phyloP scores from a whole-genome alignment of 2,113 vertebrate species.

The Phalacrocorax brasilianus region DNA sequence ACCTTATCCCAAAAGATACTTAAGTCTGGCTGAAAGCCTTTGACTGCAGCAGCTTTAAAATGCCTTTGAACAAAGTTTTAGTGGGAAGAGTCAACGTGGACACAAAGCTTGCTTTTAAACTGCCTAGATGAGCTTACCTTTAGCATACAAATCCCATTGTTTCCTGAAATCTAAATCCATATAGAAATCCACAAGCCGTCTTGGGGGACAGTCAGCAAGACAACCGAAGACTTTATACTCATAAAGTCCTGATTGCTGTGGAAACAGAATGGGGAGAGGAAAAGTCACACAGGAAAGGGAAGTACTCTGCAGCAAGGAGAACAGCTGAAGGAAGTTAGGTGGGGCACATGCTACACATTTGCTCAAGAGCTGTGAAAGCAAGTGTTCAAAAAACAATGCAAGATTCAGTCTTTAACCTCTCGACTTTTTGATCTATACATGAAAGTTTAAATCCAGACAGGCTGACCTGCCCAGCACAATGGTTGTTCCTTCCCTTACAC shows the following conservation, averaged over 20 bases:
- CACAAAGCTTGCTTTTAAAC: neutral
- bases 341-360: constrained; percentile 27
- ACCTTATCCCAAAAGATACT: neutral
- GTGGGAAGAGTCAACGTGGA: neutral
- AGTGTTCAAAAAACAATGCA: constrained; percentile 41
- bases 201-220: constrained; percentile 74
- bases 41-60: neutral
- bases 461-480: constrained; percentile 9
- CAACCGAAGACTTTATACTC: constrained; percentile 88
- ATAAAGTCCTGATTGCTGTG: constrained; percentile 86
- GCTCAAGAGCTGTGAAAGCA: constrained; percentile 27
- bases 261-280: constrained; percentile 40
- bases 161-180: constrained; percentile 91
- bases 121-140: constrained; percentile 74
- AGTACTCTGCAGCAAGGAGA: constrained; percentile 24
- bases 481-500: constrained; percentile 20
- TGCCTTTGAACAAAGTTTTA: neutral
- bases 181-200: constrained; percentile 85
- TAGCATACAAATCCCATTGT: constrained; percentile 87
- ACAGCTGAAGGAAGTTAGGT: constrained; percentile 60
- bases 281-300: constrained; percentile 54
- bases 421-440: constrained; percentile 1
- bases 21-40: neutral
- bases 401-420: constrained; percentile 36
- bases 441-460: constrained; percentile 20